Conservation (phyloP, 2,113 vertebrate genomes). For the Paracanthobrama guichenoti region DNA sequence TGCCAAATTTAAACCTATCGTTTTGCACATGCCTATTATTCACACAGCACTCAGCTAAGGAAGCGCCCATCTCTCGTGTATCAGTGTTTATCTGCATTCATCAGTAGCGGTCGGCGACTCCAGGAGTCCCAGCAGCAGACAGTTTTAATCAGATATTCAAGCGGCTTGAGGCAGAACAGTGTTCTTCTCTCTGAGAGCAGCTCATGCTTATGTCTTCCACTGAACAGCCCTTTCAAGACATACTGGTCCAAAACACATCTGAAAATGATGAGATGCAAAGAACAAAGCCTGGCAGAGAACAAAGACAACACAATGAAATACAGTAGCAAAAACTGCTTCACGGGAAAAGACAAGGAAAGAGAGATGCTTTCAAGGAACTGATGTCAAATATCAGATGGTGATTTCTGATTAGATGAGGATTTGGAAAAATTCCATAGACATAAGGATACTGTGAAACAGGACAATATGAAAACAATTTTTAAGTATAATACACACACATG, state of each 20-base stretch:
- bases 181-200: background rate
- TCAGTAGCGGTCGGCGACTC: background rate
- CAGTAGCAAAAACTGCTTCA: background rate
- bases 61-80: background rate
- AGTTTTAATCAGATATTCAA: background rate
- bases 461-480: background rate
- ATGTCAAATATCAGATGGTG: background rate
- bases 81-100: conserved; percentile 24
- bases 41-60: background rate
- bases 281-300: conserved; percentile 10
- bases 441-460: background rate
- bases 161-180: background rate
- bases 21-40: background rate
- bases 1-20: background rate
- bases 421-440: background rate
- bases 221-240: conserved; percentile 10
- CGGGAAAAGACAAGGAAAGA: background rate
- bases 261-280: conserved; percentile 7
- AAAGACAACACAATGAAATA: background rate
- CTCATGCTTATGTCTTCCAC: conserved; percentile 34
- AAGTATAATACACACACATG: background rate
- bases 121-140: conserved; percentile 1
- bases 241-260: background rate
- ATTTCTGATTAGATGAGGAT: background rate
- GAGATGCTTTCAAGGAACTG: background rate